Evolutionary conservation across 2,113 vertebrate genomes (phyloP).

Genomic region (Melanostigma gelatinosum): DNA sequence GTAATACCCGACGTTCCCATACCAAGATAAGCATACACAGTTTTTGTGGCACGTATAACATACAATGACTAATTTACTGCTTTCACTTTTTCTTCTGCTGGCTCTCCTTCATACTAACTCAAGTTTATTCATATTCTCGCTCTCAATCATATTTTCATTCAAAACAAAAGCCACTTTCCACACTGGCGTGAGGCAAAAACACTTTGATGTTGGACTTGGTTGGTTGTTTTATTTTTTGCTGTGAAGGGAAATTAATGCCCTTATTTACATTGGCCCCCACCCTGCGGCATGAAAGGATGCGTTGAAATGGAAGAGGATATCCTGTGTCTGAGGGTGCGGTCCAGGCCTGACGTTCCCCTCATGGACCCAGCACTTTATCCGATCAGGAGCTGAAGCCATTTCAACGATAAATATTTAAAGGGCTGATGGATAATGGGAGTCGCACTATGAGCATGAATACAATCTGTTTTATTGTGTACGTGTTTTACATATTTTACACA

Average conservation of each 20-base stretch:
- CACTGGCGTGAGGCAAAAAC: neutral
- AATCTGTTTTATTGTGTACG: neutral
- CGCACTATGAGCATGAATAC: neutral
- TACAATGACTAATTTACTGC: neutral
- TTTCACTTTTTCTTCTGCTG: neutral
- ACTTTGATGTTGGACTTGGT: neutral
- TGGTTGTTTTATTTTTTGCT: neutral
- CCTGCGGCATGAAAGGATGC: conserved; percentile 40
- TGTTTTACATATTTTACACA: neutral
- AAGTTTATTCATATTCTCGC: neutral
- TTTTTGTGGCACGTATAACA: neutral
- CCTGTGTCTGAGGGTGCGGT: conserved; percentile 56
- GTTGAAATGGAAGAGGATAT: conserved; percentile 51
- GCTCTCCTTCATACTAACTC: neutral
- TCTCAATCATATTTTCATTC: neutral
- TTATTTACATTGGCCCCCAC: conserved; percentile 41
- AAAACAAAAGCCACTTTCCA: neutral
- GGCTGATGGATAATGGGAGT: neutral
- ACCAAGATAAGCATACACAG: neutral
- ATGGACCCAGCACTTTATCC: neutral
- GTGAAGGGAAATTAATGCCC: conserved; percentile 12
- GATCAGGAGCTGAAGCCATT: neutral
- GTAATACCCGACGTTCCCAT: neutral
- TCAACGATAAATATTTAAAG: conserved; percentile 33
- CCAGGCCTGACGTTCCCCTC: neutral